Base-by-base conservation (phyloP, 2,797 vertebrate genomes). In the Pogoniulus pusillus region DNA sequence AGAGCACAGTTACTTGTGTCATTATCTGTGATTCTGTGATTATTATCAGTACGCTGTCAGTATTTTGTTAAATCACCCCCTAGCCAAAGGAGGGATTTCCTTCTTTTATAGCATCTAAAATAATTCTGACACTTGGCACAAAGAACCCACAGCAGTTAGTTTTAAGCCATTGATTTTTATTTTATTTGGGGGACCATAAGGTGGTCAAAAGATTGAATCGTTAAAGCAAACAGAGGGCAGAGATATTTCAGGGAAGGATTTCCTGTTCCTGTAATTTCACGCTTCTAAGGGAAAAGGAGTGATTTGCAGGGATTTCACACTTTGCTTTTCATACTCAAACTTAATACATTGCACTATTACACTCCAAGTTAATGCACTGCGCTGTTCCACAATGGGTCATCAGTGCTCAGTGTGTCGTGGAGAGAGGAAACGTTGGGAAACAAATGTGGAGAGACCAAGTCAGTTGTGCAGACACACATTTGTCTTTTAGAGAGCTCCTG, bases 91-190 rank as follows among this genome's bases (percentile, higher is more conserved):
- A 51, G 27, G 17, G 12, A 58, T 89, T 92, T 85, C 54, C 30
- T 79, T 60, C 17, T 82, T 79, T 79, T 66, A 23, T 58, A 65
- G 37, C 22, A 58, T 30, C 41, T 86, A 22, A 82, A 92, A 80
- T 81, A 1, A 19, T 73, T 68, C 49, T 62, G 19, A 59, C 45
- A 34, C 43, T 51, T 69, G 34, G 43, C 43, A 57, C 41, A 73
- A 41, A 62, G 65, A 70, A 16, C 23, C 47, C 55, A 45, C 30
- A 75, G n/a, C 69, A 47, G n/a, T 96, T 93, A 34, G 82, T 87
- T 93, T 53, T 80, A 82, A 59, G 39, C 83, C 53, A 90, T 91
- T 94, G 93, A 70, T 87, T 93, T 95, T 93, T 82, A 82, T 91
- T 93, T 91, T 86, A 89, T 93, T 89, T 83, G 30, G 15, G 37